Base-by-base conservation (phyloP, 2,888 invertebrate species). In the Amaurobius ferox region DNA sequence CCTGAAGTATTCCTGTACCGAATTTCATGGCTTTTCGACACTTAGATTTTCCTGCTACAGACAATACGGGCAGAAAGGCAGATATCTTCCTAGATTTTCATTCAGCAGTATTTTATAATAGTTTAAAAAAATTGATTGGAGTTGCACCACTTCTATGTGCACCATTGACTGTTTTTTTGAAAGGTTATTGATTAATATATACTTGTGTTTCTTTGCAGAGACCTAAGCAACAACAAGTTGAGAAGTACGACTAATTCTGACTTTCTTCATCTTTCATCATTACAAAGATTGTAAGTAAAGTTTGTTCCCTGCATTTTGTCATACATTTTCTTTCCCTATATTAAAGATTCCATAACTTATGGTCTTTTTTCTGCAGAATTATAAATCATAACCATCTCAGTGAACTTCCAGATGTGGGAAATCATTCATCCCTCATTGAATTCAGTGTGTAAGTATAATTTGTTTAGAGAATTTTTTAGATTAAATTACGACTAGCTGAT, bases 381-480 rank as follows among this genome's bases (percentile, higher is more conserved):
- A 91, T 94, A 87, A 93, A 93, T 89, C 93, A 93, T 90, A 94
- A 94, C 90, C 91, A 91, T 71, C 91, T 94, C 88, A 92, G 92
- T 81, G 92, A 91, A 89, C 93, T 94, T 90, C 94, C 94, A 35
- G 89, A 90, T 23, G 90, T 92, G 74, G 90, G 90, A 40, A 89
- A 89, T 77, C 90, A 91, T 70, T 89, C 90, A 72, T 91, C 91
- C 89, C 90, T 93, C 86, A 91, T 91, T 30, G 90, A 91, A 87
- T 91, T 93, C 79, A 91, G 91, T 86, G 89, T 93, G 93, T 93
- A 91, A 92, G 93, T 91, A 55, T 16, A 35, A 11, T 44, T 2
- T 44, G 2, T 44, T n/a, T n/a, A n/a, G n/a, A n/a, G n/a, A n/a
- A n/a, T n/a, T n/a, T n/a, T n/a, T n/a, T n/a, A n/a, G n/a, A n/a